phyloP scores from a whole-genome alignment of 2,888 invertebrate species.

The Clepsis dumicolana region DNA sequence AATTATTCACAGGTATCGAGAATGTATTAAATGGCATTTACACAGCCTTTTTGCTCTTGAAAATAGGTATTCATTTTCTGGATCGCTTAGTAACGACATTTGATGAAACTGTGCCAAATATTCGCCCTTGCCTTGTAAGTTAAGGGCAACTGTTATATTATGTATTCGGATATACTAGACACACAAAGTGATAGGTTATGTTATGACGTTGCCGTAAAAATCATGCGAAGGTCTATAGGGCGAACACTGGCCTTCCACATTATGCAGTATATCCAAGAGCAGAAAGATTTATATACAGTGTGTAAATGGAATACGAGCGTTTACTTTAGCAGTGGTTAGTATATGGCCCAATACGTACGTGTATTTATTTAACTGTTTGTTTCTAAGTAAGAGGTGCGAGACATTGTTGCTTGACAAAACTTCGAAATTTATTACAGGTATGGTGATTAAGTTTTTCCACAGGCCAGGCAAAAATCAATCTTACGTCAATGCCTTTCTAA shows the following conservation, averaged over 20 bases:
- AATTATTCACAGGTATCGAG: background rate
- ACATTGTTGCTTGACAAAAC: too few relatives aligned
- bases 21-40: background rate
- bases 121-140: background rate
- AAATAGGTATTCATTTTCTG: background rate
- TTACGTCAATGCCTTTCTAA: too few relatives aligned
- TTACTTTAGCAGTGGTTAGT: too few relatives aligned
- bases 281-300: too few relatives aligned
- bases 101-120: background rate
- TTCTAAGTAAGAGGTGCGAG: too few relatives aligned
- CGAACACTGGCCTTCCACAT: background rate
- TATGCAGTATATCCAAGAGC: too few relatives aligned
- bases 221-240: conserved; percentile 9
- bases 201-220: conserved; percentile 19
- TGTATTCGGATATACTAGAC: background rate
- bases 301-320: too few relatives aligned
- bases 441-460: too few relatives aligned
- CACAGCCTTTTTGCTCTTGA: background rate
- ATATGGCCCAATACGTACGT: too few relatives aligned
- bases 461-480: too few relatives aligned
- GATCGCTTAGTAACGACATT: background rate
- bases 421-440: too few relatives aligned
- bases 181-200: conserved; percentile 27
- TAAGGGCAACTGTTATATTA: background rate
- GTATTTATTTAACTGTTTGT: too few relatives aligned